These are phyloP conservation scores for Bacillus rossius DNA, from an alignment of 1,140 invertebrate species.

Conservation along the genomic window DNA sequence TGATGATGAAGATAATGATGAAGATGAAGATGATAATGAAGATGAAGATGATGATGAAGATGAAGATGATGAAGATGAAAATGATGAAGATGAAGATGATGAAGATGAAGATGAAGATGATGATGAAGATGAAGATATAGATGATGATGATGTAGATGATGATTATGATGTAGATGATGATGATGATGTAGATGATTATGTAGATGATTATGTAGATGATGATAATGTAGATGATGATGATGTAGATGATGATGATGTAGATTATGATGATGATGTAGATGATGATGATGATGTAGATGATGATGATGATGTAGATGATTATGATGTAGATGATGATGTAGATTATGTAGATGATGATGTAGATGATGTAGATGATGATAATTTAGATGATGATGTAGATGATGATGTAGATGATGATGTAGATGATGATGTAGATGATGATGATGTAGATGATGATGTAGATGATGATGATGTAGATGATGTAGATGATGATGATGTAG, in stretches of 20 bases:
- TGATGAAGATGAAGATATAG: constrained; percentile 1
- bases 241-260: background rate
- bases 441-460: background rate
- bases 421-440: too few relatives aligned
- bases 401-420: too few relatives aligned
- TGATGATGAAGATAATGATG: background rate
- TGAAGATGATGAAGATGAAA: constrained; percentile 3
- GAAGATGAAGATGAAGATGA: background rate
- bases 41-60: background rate
- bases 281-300: constrained; percentile 1
- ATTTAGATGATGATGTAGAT: background rate
- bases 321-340: background rate
- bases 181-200: constrained; percentile 1
- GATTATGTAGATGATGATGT: background rate
- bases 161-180: background rate
- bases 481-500: background rate
- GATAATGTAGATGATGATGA: background rate
- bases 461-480: background rate
- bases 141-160: constrained; percentile 6
- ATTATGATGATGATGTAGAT: constrained; percentile 2
- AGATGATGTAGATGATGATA: constrained; percentile 1
- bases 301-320: background rate
- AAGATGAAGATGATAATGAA: background rate
- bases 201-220: background rate
- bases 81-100: constrained; percentile 3